Evolutionary conservation across 2,888 invertebrate genomes (phyloP).

Genomic region (Gymnoscelis rufifasciata): DNA sequence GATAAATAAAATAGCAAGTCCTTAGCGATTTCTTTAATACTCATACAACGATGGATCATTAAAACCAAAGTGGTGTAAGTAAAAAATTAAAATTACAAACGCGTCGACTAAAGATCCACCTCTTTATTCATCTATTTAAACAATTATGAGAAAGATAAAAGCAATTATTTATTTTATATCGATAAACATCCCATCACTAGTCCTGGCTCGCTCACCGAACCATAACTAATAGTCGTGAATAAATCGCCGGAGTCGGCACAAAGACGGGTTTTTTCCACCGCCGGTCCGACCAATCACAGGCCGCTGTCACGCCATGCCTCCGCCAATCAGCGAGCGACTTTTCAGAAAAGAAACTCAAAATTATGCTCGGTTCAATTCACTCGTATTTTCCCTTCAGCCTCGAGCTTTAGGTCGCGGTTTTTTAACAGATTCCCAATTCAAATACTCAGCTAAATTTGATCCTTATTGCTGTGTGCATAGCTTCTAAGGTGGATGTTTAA

Average conservation of each 20-base stretch:
- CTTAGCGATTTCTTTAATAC: too few species aligned
- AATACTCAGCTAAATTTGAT: slow-evolving; percentile 34
- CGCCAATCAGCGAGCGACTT: slow-evolving; percentile 58
- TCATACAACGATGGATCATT: too few species aligned
- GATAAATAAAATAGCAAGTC: too few species aligned
- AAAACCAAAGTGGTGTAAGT: too few species aligned
- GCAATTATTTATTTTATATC: slow-evolving; percentile 9
- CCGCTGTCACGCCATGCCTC: slow-evolving; percentile 39
- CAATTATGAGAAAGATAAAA: too few species aligned
- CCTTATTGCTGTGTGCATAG: slow-evolving; percentile 35
- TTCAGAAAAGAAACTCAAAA: slow-evolving; percentile 65
- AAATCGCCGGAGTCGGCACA: slow-evolving; percentile 65
- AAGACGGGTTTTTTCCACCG: slow-evolving; percentile 59
- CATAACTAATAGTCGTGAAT: slow-evolving; percentile 77
- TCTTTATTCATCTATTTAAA: too few species aligned
- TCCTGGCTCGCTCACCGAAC: slow-evolving; percentile 54
- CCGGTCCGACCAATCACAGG: slow-evolving; percentile 57
- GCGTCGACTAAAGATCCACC: too few species aligned
- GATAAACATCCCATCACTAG: slow-evolving; percentile 39
- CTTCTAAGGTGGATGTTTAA: slow-evolving; percentile 18
- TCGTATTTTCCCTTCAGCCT: slow-evolving; percentile 59
- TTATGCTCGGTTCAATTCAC: slow-evolving; percentile 60
- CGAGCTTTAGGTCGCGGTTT: slow-evolving; percentile 60
- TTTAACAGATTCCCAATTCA: slow-evolving; percentile 29
- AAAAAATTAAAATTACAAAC: too few species aligned